Evolutionary conservation across 1,140 invertebrate species (phyloP).

Genomic region (Hestina assimilis): DNA sequence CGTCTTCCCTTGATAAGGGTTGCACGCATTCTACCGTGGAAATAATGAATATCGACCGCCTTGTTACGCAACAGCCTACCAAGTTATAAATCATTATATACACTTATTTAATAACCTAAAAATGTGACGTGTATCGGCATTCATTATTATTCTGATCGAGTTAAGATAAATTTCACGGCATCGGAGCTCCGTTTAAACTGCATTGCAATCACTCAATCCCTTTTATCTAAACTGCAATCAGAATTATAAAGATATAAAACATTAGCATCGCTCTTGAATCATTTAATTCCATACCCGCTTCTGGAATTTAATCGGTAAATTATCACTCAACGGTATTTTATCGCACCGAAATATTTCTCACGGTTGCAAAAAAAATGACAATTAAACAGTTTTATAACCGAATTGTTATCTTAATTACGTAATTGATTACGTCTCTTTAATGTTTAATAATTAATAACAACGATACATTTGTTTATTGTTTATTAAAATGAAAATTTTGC

Average conservation of each 20-base stretch:
- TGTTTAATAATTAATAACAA: no score
- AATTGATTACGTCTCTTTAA: neutral
- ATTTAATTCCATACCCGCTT: constrained; percentile 30
- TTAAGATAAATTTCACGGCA: constrained; percentile 33
- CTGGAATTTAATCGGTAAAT: constrained; percentile 42
- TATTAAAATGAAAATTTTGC: no score
- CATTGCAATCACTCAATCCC: constrained; percentile 41
- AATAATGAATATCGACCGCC: constrained; percentile 72
- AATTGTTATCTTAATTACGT: neutral
- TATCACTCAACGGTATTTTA: constrained; percentile 42
- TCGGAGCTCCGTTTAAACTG: constrained; percentile 29
- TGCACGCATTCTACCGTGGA: constrained; percentile 57
- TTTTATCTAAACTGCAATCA: constrained; percentile 37
- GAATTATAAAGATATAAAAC: constrained; percentile 35
- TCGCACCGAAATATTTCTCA: constrained; percentile 39
- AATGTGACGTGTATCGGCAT: neutral
- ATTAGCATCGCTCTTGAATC: constrained; percentile 20
- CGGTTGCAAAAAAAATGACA: constrained; percentile 21
- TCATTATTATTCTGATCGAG: constrained; percentile 36
- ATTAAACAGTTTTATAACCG: no score
- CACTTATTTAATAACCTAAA: neutral
- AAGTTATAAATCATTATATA: no score
- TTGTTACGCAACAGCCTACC: constrained; percentile 26
- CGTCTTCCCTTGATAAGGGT: constrained; percentile 77
- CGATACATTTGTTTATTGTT: no score